Conservation (phyloP, 2,888 invertebrate genomes). For the Dryobota labecula region DNA sequence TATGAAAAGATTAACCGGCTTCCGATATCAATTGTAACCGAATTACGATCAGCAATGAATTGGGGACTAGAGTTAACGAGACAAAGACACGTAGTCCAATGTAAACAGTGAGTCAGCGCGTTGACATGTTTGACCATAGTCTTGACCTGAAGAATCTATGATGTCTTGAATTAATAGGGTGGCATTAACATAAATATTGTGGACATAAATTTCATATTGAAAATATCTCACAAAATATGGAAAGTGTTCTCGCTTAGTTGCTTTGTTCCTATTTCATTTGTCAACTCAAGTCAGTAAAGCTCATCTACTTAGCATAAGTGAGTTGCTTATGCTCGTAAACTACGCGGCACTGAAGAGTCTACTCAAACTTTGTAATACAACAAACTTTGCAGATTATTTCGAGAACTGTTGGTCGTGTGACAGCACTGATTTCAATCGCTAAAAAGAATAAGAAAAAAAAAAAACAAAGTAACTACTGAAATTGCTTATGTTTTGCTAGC, state of each 20-base stretch:
- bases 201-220: constrained; percentile 20
- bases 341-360: constrained; percentile 44
- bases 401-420: constrained; percentile 33
- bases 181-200: neutral
- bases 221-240: constrained; percentile 20
- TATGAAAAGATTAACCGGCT: constrained; percentile 63
- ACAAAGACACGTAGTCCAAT: constrained; percentile 36
- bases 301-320: constrained; percentile 64
- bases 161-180: neutral
- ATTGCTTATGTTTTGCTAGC: neutral
- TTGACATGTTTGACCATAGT: neutral
- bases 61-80: constrained; percentile 65
- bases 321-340: constrained; percentile 59
- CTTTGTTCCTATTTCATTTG: constrained; percentile 52
- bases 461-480: neutral
- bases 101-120: constrained; percentile 33
- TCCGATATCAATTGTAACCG: constrained; percentile 59
- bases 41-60: constrained; percentile 66
- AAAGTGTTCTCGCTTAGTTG: constrained; percentile 9
- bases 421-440: constrained; percentile 22
- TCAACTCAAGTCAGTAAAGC: constrained; percentile 58
- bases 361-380: constrained; percentile 54
- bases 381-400: constrained; percentile 59
- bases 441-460: constrained; percentile 18
- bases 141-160: neutral